A percentile compares a stretch with the other conserved stretches of the same genome.
Evolutionary conservation across 2,113 vertebrate genomes (phyloP).

Genomic region (Rattus rattus): DNA sequence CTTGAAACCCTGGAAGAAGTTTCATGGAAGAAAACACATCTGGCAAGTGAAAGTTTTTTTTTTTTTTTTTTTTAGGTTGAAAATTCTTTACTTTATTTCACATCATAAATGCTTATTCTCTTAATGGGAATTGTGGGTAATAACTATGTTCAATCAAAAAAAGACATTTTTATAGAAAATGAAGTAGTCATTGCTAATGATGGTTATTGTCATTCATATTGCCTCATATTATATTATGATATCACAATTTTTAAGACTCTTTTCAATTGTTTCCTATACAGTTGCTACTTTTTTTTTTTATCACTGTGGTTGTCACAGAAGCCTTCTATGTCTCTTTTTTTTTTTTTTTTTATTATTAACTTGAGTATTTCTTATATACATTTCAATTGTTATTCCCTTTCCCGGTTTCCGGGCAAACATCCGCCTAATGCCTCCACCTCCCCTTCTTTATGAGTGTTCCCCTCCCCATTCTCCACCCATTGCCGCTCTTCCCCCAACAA

Average conservation of each 20-base stretch:
- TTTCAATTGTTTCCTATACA: not conserved
- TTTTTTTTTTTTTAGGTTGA: not conserved
- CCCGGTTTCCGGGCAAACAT: too few species aligned
- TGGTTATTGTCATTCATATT: not conserved
- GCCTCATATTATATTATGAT: not conserved
- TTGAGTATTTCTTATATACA: too few species aligned
- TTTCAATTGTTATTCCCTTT: too few species aligned
- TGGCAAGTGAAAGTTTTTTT: not conserved
- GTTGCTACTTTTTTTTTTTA: not conserved
- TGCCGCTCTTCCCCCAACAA: too few species aligned
- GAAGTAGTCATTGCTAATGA: not conserved
- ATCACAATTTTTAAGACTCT: not conserved
- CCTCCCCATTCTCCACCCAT: too few species aligned
- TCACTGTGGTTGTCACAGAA: not conserved
- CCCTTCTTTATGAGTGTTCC: too few species aligned
- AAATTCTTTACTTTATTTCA: slow-evolving; percentile 47
- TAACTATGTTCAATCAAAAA: slow-evolving; percentile 41
- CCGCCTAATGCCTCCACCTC: too few species aligned
- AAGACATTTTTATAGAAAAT: slow-evolving; percentile 25
- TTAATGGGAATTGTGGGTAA: slow-evolving; percentile 50
- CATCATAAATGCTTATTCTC: slow-evolving; percentile 52
- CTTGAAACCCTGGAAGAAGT: not conserved
- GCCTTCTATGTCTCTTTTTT: too few species aligned
- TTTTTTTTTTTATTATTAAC: too few species aligned
- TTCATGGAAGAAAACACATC: not conserved